Evolutionary conservation across 2,888 invertebrate genomes (phyloP).

Genomic region (Agriopis marginaria): DNA sequence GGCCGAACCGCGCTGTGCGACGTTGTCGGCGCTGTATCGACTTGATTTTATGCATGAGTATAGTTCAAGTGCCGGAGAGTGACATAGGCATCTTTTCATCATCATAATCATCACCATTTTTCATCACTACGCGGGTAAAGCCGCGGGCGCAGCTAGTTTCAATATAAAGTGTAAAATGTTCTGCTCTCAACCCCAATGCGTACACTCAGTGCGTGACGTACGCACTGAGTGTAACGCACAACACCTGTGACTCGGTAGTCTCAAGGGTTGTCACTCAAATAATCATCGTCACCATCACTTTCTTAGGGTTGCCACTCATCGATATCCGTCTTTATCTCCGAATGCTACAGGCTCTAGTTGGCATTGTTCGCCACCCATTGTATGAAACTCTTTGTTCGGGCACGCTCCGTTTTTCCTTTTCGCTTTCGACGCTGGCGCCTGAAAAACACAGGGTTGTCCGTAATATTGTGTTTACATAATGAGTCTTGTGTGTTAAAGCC

Average conservation of each 20-base stretch:
- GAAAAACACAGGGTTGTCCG: conserved; percentile 56
- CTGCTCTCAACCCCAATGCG: too few relatives aligned
- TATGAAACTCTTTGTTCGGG: conserved; percentile 77
- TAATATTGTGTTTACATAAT: conserved; percentile 60
- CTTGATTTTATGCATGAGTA: too few relatives aligned
- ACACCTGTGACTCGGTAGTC: not conserved
- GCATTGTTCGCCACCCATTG: conserved; percentile 82
- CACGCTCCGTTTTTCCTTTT: conserved; percentile 83
- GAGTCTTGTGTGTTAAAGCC: conserved; percentile 46
- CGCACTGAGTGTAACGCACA: not conserved
- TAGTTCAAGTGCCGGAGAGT: too few relatives aligned
- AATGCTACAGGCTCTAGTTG: conserved; percentile 81
- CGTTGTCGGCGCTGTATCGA: too few relatives aligned
- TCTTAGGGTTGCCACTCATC: conserved; percentile 53
- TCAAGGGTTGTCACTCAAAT: conserved; percentile 31
- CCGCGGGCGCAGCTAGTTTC: too few relatives aligned
- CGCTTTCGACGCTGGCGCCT: conserved; percentile 71
- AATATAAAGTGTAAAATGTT: too few relatives aligned
- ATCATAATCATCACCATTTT: too few relatives aligned
- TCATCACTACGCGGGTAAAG: too few relatives aligned
- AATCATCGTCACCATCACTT: conserved; percentile 38
- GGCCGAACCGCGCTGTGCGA: too few relatives aligned
- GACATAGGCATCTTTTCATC: too few relatives aligned
- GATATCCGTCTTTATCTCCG: conserved; percentile 75
- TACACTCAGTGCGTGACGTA: not conserved